phyloP scores from a whole-genome alignment of 2,113 vertebrate genomes.

The Macrotis lagotis region DNA sequence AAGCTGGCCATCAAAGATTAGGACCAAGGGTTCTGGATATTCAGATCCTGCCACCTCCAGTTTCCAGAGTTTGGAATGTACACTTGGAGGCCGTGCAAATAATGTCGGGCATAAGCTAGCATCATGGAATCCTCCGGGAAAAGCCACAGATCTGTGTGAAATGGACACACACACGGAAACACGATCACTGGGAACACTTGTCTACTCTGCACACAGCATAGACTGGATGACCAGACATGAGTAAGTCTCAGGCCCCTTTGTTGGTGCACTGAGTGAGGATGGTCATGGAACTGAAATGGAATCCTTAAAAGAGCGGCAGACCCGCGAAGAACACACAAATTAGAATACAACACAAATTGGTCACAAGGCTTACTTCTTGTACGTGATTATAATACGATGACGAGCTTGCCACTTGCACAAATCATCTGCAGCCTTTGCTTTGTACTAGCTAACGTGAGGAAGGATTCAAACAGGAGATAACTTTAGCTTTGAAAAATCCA shows the following conservation, averaged over 20 bases:
- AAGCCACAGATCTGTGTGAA: constrained; percentile 65
- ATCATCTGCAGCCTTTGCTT: constrained; percentile 73
- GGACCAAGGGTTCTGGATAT: constrained; percentile 45
- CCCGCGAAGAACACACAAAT: constrained; percentile 53
- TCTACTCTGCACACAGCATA: constrained; percentile 68
- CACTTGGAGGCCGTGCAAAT: constrained; percentile 43
- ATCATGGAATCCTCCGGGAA: constrained; percentile 68
- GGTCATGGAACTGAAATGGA: constrained; percentile 60
- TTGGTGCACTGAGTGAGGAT: constrained; percentile 39
- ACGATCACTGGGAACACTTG: constrained; percentile 60
- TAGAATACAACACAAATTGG: constrained; percentile 69
- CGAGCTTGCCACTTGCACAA: constrained; percentile 72
- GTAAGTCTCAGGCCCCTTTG: constrained; percentile 57
- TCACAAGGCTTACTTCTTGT: constrained; percentile 64
- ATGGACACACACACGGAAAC: constrained; percentile 61
- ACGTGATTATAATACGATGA: constrained; percentile 56
- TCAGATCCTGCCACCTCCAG: constrained; percentile 54
- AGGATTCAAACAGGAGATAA: constrained; percentile 73
- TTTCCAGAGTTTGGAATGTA: constrained; percentile 44
- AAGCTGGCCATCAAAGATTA: constrained; percentile 61
- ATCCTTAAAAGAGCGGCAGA: constrained; percentile 69
- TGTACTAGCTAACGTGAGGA: constrained; percentile 68
- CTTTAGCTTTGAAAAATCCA: constrained; percentile 66
- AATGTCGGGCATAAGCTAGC: constrained; percentile 63
- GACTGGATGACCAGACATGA: constrained; percentile 60